Base-by-base conservation (phyloP, 2,888 invertebrate species). In the Mycogona germanica region DNA sequence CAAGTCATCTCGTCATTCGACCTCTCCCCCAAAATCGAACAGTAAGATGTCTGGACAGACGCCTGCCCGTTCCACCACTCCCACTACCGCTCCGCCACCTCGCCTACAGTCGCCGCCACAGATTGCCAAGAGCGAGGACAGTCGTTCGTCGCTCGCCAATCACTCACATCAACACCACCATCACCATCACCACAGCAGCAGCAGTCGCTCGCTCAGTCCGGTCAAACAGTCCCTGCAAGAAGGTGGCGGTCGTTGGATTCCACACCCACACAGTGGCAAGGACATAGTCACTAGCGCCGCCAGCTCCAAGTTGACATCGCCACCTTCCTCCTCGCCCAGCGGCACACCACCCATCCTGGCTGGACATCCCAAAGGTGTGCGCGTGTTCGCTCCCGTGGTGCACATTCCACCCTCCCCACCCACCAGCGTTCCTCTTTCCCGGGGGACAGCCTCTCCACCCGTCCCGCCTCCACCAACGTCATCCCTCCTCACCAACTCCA, bases 201-300 rank as follows among this genome's bases (percentile, higher is more conserved):
- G 40, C 29, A 26, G 29, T n/a, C 2, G 46, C 12, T 32, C 48
- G 32, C 25, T 41, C n/a, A 21, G 40, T 19, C 38, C 51, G 17
- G 4, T 29, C 30, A 46, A 46, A 28, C 46, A 28, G 12, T n/a
- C n/a, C n/a, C n/a, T n/a, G n/a, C 46, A 46, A 26, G 19, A 30
- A 7, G 52, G 45, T 32, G 52, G 42, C 3, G 52, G 52, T 7
- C 44, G 52, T 3, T 52, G 52, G 52, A 45, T 52, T 5, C 45
- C 52, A 3, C 52, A 21, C 17, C 44, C 29, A 2, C 52, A 52
- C 21, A 44, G 44, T 37, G 25, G 32, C 26, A 28, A 38, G 21
- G 51, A 44, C 29, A 52, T 44, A 12, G 32, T 29, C 14, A 6
- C 23, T n/a, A n/a, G 37, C 19, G 19, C 48, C 30, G 4, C 32